Conservation (phyloP, 2,888 invertebrate species). For the Drosophila paracracens region DNA sequence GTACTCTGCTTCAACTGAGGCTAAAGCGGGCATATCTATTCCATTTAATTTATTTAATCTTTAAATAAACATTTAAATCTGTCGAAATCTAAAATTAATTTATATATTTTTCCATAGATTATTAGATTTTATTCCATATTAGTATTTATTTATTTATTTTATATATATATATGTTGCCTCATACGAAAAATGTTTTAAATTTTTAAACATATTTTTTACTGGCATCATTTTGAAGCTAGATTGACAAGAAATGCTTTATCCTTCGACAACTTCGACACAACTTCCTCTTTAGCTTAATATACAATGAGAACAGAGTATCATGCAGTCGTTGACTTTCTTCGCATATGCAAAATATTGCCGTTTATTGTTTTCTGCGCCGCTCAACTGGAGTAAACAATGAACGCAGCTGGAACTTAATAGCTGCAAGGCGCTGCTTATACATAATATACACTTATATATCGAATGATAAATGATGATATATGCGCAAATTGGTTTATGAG, state of each 20-base stretch:
- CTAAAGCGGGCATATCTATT: background rate
- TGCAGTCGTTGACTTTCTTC: background rate
- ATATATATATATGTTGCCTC: background rate
- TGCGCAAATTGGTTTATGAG: constrained; percentile 73
- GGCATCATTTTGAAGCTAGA: background rate
- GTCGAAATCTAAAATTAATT: background rate
- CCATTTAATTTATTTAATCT: background rate
- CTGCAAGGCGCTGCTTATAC: constrained; percentile 19
- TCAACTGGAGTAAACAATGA: constrained; percentile 55
- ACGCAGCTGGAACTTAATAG: constrained; percentile 52
- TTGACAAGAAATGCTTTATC: background rate
- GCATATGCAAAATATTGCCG: constrained; percentile 39
- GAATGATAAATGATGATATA: constrained; percentile 68
- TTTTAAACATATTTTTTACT: background rate
- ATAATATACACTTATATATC: constrained; percentile 1
- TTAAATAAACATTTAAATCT: no score
- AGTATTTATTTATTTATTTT: background rate
- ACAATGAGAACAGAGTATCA: background rate
- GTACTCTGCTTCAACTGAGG: background rate
- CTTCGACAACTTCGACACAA: background rate
- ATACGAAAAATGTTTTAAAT: background rate
- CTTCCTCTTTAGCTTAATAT: background rate
- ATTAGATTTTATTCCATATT: background rate
- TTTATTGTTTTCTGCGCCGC: constrained; percentile 28
- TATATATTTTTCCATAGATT: background rate